Base-by-base conservation (phyloP, 2,888 invertebrate genomes). In the Xestia c-nigrum region DNA sequence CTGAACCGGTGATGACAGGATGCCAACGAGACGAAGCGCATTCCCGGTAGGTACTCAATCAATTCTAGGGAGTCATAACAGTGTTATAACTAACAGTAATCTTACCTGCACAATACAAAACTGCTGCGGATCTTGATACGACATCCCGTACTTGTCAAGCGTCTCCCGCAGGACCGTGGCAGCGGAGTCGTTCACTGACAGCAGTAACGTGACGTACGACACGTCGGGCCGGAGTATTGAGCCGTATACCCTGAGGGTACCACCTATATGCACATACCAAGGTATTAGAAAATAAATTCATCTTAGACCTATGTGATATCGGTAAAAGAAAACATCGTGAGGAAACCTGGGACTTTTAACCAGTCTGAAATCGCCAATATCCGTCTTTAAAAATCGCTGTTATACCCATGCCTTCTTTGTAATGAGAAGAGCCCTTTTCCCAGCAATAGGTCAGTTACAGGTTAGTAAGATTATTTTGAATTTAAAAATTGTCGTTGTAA, bases 131-230 rank as follows among this genome's bases (percentile, higher is more conserved):
- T 99, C 99, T 89, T 98, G 98, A 91, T 98, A 98, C 82, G 98
- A 98, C 90, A 99, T 97, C 55, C 99, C 99, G 94, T 99, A 99
- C 96, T 99, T 99, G 90, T 99, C 98, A 82, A 99, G 97, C 97
- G 99, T 99, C 97, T 99, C 99, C 85, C 98, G 97, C 73, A 99
- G 99, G 73, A 99, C 99, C 88, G 98, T 98, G 71, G 98, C 98
- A 16, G 99, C 99, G 74, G 98, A 98, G 96, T 99, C 99, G 80
- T 98, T 97, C 73, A 99, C 98, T 31, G 99, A 99, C 85, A 99
- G 97, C 88, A 99, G 97, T 74, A 99, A 97, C 12, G 99, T 99
- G 97, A 99, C 99, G 97, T 99, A 99, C 70, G 99, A 99, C 92
- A 99, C 99, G 95, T 99, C 99, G 89, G 99, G 98, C 91, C 99